Conservation (phyloP, 2,113 vertebrate species). For the Strigops habroptila region DNA sequence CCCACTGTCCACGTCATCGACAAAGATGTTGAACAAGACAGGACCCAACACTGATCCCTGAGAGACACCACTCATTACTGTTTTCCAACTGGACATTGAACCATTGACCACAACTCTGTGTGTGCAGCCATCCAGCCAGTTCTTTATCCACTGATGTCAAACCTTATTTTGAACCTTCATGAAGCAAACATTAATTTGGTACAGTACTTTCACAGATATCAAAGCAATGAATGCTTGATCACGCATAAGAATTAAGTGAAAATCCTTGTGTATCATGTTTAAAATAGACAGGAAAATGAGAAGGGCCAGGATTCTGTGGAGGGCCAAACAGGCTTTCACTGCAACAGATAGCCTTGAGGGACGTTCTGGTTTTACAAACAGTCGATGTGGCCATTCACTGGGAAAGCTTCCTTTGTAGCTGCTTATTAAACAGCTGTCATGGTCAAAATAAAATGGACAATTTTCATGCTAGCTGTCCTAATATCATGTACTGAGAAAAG, state of each 20-base stretch:
- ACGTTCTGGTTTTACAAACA: not conserved
- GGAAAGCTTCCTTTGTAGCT: not conserved
- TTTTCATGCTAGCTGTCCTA: not conserved
- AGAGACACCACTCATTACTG: too few species aligned
- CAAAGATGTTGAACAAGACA: too few species aligned
- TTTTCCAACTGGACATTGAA: too few species aligned
- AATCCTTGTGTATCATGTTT: not conserved
- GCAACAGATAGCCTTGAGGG: not conserved
- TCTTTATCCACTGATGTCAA: not conserved
- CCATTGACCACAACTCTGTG: too few species aligned
- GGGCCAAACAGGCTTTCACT: fast-evolving
- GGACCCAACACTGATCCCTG: too few species aligned
- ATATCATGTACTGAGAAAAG: not conserved
- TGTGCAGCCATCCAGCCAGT: too few species aligned
- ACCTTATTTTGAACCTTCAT: not conserved
- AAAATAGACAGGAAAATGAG: not conserved
- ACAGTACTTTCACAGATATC: not conserved
- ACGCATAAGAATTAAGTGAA: not conserved
- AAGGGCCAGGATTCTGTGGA: not conserved
- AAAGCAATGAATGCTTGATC: not conserved
- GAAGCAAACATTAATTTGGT: not conserved
- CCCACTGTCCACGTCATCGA: too few species aligned
- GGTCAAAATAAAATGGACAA: not conserved
- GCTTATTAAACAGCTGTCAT: not conserved
- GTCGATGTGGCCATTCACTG: fast-evolving